phyloP scores from a whole-genome alignment of 2,113 vertebrate genomes.

The Tachuris rubrigastra region DNA sequence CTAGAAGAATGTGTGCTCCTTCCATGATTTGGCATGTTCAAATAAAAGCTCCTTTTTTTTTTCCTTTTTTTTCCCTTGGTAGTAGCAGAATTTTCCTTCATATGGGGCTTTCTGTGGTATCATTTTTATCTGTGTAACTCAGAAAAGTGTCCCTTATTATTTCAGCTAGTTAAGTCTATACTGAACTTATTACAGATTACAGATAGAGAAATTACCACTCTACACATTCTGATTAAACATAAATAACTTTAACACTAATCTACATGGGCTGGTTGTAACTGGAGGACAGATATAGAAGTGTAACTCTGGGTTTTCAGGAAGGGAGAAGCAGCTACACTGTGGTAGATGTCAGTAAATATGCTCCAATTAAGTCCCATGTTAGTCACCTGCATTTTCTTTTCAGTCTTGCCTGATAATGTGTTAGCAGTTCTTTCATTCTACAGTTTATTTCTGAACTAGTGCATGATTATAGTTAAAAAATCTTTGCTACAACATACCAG shows the following conservation, averaged over 20 bases:
- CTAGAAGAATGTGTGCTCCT: background rate
- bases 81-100: background rate
- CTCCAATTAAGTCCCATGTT: background rate
- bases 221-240: background rate
- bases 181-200: background rate
- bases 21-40: background rate
- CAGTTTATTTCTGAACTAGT: background rate
- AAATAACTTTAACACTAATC: background rate
- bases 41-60: background rate
- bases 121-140: background rate
- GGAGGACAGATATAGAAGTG: background rate
- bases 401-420: background rate
- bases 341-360: background rate
- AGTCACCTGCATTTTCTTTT: background rate
- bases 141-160: background rate
- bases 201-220: background rate
- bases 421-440: background rate
- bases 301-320: background rate
- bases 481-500: background rate
- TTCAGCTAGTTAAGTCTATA: background rate
- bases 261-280: background rate
- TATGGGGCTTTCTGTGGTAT: background rate
- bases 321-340: background rate
- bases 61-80: background rate
- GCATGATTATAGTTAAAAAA: background rate